phyloP scores from a whole-genome alignment of 2,797 vertebrate genomes.

The Novumbra hubbsi region DNA sequence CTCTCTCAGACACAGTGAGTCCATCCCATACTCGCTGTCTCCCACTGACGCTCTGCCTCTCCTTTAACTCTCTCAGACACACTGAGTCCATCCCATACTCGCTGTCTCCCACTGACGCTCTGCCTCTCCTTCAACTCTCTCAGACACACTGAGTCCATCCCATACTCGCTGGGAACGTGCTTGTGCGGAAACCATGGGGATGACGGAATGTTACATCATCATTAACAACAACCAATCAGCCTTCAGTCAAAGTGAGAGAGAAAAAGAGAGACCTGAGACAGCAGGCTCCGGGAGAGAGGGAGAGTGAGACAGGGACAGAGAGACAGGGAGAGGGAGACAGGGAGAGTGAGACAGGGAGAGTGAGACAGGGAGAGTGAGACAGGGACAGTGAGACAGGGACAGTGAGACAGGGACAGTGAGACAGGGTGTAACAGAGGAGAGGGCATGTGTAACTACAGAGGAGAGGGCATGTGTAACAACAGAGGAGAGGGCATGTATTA shows the following conservation, averaged over 20 bases:
- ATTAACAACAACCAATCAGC: conserved; percentile 65
- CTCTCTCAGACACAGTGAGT: too few species aligned
- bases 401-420: too few species aligned
- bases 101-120: conserved; percentile 16
- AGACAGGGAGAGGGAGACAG: conserved; percentile 7
- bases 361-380: conserved; percentile 7
- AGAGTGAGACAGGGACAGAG: not conserved
- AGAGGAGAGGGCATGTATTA: not conserved
- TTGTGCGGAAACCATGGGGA: conserved; percentile 49
- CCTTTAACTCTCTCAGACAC: too few species aligned
- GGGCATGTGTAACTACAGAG: too few species aligned
- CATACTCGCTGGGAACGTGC: conserved; percentile 16
- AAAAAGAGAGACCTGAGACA: conserved; percentile 9
- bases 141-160: not conserved
- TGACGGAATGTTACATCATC: conserved; percentile 57
- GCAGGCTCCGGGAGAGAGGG: conserved; percentile 1
- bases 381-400: conserved; percentile 10
- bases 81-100: too few species aligned
- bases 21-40: not conserved
- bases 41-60: conserved; percentile 19
- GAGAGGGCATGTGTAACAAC: too few species aligned
- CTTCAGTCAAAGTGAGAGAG: conserved; percentile 33
- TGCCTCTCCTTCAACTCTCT: not conserved
- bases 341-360: too few species aligned
- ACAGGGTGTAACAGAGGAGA: conserved; percentile 3